Percentiles rank a stretch among this genome's conserved stretches.
Conservation (phyloP, 2,113 vertebrate species). For the Centropus bengalensis region DNA sequence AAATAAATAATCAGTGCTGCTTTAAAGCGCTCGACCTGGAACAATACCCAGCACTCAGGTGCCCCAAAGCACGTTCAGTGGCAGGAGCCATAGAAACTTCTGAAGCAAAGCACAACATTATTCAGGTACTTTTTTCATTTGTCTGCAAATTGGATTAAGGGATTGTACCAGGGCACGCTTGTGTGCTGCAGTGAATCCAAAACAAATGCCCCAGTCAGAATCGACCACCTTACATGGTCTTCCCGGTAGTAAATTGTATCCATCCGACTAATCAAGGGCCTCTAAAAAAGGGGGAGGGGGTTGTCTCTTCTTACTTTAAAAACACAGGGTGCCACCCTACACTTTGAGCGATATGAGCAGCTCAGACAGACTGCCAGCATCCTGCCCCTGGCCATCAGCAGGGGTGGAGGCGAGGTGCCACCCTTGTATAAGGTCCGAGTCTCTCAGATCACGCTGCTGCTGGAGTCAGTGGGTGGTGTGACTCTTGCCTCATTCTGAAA, state of each 20-base stretch:
- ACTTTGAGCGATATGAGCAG: accelerated
- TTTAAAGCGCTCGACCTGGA: background rate
- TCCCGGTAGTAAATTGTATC: background rate
- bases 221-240: background rate
- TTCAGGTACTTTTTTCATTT: conserved; percentile 20
- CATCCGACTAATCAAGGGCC: background rate
- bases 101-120: conserved; percentile 1
- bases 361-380: background rate
- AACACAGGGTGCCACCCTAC: background rate
- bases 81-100: background rate
- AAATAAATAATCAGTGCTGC: background rate
- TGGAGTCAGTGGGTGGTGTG: accelerated
- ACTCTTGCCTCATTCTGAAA: background rate
- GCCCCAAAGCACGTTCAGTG: background rate
- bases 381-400: accelerated
- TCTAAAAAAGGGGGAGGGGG: background rate
- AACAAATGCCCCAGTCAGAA: background rate
- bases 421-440: accelerated
- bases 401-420: background rate
- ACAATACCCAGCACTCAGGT: background rate
- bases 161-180: background rate
- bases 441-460: background rate
- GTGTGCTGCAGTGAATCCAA: background rate
- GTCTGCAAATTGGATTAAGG: background rate
- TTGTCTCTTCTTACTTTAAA: background rate